These are phyloP conservation scores for Megalonaias nervosa DNA, from an alignment of 1,140 invertebrate species.

Conservation along the genomic window DNA sequence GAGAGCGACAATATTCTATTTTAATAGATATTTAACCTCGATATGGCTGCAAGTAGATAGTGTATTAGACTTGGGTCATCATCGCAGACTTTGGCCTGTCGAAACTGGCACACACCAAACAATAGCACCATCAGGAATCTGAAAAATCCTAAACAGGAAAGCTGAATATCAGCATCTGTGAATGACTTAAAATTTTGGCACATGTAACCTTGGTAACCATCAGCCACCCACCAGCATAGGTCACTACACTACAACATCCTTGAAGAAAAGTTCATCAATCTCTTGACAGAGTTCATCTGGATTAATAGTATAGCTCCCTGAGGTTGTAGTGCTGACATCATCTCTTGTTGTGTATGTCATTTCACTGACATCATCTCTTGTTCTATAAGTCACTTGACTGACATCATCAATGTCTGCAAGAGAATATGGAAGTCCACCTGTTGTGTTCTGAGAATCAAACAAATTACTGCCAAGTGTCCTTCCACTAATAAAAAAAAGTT, in stretches of 20 bases:
- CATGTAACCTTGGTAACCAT: neutral
- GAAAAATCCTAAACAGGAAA: too few relatives aligned
- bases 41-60: too few relatives aligned
- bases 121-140: too few relatives aligned
- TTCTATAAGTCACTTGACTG: constrained; percentile 38
- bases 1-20: too few relatives aligned
- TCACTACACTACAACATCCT: constrained; percentile 58
- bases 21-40: too few relatives aligned
- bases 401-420: constrained; percentile 58
- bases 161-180: neutral
- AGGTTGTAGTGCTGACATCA: constrained; percentile 61
- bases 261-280: constrained; percentile 66
- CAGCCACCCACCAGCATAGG: neutral
- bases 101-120: too few relatives aligned
- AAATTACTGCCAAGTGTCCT: constrained; percentile 30
- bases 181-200: constrained; percentile 1
- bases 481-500: constrained; percentile 37
- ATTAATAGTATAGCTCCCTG: constrained; percentile 65
- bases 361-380: constrained; percentile 51
- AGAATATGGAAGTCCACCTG: constrained; percentile 56
- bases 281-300: constrained; percentile 65
- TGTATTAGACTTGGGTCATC: too few relatives aligned
- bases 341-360: constrained; percentile 41
- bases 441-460: constrained; percentile 43
- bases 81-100: too few relatives aligned